Conservation (phyloP, 2,113 vertebrate species). For the Anhinga anhinga region DNA sequence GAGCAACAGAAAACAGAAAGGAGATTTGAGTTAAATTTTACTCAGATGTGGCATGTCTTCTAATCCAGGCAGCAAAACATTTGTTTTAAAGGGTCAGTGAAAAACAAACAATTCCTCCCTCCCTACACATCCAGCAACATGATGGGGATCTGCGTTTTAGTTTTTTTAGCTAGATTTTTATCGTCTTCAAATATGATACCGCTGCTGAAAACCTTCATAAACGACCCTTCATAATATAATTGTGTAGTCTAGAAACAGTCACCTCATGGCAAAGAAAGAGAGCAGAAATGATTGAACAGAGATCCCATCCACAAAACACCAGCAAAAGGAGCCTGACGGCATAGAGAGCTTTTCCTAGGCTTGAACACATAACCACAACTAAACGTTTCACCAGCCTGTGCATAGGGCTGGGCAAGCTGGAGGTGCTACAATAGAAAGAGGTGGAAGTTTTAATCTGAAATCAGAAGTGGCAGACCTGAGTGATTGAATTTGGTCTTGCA, state of each 20-base stretch:
- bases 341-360: background rate
- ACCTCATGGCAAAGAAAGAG: background rate
- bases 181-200: background rate
- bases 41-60: slow-evolving; percentile 22
- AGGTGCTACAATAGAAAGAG: background rate
- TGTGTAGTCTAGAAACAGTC: background rate
- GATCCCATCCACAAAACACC: background rate
- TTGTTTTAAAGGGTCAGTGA: slow-evolving; percentile 38
- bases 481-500: background rate
- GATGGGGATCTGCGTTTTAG: background rate
- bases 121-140: background rate
- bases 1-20: slow-evolving; percentile 47
- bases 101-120: background rate
- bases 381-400: background rate
- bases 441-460: background rate
- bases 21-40: slow-evolving; percentile 35
- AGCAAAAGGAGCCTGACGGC: background rate
- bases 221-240: background rate
- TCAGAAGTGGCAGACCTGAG: background rate
- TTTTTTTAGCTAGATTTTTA: background rate
- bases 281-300: background rate
- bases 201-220: background rate
- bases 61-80: slow-evolving; percentile 21
- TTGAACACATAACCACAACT: background rate
- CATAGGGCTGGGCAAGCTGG: background rate